These are phyloP conservation scores for Gallinago nigripennis DNA, from an alignment of 2,797 vertebrate genomes.

Conservation along the genomic window DNA sequence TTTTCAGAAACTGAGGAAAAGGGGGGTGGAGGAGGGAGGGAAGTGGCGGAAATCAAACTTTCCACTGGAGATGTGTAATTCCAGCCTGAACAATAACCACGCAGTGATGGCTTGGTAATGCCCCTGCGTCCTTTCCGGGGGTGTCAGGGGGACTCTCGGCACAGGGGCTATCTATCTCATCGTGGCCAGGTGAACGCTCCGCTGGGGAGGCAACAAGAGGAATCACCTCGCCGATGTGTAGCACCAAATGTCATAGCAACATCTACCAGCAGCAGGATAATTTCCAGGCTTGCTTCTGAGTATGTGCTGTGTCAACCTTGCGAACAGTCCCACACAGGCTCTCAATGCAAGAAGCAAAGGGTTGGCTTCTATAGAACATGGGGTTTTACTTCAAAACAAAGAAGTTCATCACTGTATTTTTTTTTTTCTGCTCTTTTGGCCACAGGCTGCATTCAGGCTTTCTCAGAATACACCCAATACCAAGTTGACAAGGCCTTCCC, in stretches of 20 bases:
- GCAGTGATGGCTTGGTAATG: rapidly evolving
- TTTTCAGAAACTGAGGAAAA: neutral
- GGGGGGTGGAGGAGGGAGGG: neutral
- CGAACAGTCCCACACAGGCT: neutral
- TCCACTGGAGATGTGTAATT: neutral
- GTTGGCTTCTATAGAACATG: neutral
- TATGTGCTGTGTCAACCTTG: neutral
- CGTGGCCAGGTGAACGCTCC: rapidly evolving
- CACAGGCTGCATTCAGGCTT: neutral
- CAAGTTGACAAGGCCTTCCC: neutral
- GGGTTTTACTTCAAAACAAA: neutral
- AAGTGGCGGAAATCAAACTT: neutral
- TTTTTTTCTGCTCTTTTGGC: neutral
- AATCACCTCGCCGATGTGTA: rapidly evolving
- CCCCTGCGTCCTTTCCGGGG: rapidly evolving
- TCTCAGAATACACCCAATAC: neutral
- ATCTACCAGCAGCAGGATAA: neutral
- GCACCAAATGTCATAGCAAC: too few species aligned
- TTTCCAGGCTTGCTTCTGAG: neutral
- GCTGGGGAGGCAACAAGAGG: neutral
- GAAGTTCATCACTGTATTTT: neutral
- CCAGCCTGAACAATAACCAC: neutral
- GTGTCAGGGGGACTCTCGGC: rapidly evolving
- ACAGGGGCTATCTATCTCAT: neutral
- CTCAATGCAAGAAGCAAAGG: neutral